Conservation (phyloP, 2,797 vertebrate species). For the Nasua narica region DNA sequence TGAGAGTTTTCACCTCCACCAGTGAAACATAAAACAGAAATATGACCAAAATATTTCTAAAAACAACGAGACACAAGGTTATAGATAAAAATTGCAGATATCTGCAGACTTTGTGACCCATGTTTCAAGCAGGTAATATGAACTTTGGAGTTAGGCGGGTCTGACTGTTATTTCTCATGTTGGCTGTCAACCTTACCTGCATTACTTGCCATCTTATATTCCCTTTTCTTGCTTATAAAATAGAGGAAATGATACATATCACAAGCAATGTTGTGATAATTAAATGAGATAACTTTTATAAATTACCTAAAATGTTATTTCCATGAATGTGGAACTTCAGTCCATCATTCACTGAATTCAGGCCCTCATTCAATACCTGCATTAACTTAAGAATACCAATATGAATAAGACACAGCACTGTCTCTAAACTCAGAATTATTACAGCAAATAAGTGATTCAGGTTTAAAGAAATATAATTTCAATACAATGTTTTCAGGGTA, state of each 20-base stretch:
- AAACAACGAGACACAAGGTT: not conserved
- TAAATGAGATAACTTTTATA: not conserved
- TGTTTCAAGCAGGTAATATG: not conserved
- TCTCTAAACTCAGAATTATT: not conserved
- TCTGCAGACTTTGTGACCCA: not conserved
- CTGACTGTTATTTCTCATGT: not conserved
- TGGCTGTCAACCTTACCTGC: not conserved
- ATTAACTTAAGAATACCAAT: not conserved
- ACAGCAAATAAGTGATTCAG: not conserved
- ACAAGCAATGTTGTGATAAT: not conserved
- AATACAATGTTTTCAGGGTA: not conserved
- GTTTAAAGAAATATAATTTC: not conserved
- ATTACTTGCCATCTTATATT: not conserved
- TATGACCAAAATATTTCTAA: not conserved
- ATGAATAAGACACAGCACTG: not conserved
- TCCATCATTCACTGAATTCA: not conserved
- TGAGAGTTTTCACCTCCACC: not conserved
- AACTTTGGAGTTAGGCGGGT: not conserved
- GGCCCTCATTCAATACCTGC: not conserved
- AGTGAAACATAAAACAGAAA: not conserved
- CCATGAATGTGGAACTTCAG: not conserved
- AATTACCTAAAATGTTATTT: not conserved
- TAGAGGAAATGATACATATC: not conserved
- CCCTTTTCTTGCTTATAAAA: not conserved
- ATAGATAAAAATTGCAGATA: not conserved